Conservation (phyloP, 2,113 vertebrate species). For the Channa maculata region DNA sequence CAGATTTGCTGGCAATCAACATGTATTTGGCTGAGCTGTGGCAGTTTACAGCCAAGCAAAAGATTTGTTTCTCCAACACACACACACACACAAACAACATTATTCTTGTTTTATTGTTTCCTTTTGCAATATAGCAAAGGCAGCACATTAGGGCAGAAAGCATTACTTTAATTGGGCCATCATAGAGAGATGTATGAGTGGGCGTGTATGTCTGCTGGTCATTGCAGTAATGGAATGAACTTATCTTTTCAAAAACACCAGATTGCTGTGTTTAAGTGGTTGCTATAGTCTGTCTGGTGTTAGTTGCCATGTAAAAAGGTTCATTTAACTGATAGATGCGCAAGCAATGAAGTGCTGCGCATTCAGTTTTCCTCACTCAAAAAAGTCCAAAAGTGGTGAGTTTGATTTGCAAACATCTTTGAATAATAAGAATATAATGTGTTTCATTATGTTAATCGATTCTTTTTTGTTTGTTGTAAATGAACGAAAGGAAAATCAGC, state of each 20-base stretch:
- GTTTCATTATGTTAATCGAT: too few species aligned
- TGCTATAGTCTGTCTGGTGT: slow-evolving; percentile 38
- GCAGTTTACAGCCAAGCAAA: slow-evolving; percentile 30
- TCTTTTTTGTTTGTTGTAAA: too few species aligned
- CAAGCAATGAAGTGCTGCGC: slow-evolving; percentile 39
- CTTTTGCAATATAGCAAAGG: slow-evolving; percentile 42
- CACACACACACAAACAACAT: slow-evolving; percentile 19
- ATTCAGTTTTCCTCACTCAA: slow-evolving; percentile 9
- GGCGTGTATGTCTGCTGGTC: slow-evolving; percentile 32
- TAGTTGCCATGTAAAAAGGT: slow-evolving; percentile 25
- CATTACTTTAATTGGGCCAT: slow-evolving; percentile 64
- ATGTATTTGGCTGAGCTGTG: slow-evolving; percentile 26
- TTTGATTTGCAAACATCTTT: too few species aligned
- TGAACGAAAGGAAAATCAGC: too few species aligned
- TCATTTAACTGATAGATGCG: slow-evolving; percentile 43
- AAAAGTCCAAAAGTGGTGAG: too few species aligned
- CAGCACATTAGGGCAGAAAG: slow-evolving; percentile 29
- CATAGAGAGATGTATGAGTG: slow-evolving; percentile 53
- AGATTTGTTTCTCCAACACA: slow-evolving; percentile 57
- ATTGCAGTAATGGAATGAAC: slow-evolving; percentile 52
- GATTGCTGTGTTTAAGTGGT: slow-evolving; percentile 46
- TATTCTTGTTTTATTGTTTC: slow-evolving; percentile 59
- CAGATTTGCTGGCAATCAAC: slow-evolving; percentile 30
- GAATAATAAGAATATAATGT: too few species aligned
- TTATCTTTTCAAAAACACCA: slow-evolving; percentile 47